Percentiles rank a stretch among this genome's conserved stretches.
Conservation (phyloP, 2,888 invertebrate genomes). For the Pardosa pseudoannulata region DNA sequence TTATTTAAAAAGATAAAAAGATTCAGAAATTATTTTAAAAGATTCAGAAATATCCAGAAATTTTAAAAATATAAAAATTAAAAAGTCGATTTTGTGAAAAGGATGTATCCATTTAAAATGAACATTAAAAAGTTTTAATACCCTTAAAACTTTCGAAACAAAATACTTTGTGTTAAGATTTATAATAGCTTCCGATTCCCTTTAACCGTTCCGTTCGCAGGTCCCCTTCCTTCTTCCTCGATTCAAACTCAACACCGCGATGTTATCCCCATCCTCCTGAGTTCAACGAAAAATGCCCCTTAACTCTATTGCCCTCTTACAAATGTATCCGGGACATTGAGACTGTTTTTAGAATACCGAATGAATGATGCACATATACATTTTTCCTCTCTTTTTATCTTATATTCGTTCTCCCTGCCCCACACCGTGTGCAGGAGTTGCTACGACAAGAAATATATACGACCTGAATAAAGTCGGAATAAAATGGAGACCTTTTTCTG, state of each 20-base stretch:
- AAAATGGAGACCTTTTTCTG: slow-evolving; percentile 55
- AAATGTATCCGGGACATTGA: not conserved
- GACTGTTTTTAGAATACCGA: not conserved
- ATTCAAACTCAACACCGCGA: not conserved
- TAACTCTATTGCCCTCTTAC: not conserved
- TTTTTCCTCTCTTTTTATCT: not conserved
- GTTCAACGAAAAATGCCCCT: not conserved
- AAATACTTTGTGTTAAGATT: too few species aligned
- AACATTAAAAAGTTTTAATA: too few species aligned
- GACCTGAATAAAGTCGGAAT: slow-evolving; percentile 69
- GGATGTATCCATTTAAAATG: too few species aligned
- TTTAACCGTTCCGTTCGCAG: too few species aligned
- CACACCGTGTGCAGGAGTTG: slow-evolving; percentile 1
- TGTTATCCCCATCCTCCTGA: not conserved
- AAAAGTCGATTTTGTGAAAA: too few species aligned
- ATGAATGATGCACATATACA: slow-evolving; percentile 4
- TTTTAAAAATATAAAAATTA: too few species aligned
- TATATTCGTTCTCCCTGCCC: not conserved
- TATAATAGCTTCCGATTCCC: too few species aligned
- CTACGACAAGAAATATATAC: slow-evolving; percentile 65
- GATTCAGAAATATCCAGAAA: too few species aligned
- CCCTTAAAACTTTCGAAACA: too few species aligned
- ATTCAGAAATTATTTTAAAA: too few species aligned
- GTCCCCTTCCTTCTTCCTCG: not conserved
- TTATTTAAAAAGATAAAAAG: too few species aligned